These are phyloP conservation scores for Rhodeus uyekii DNA, from an alignment of 2,797 vertebrate species.

Conservation along the genomic window DNA sequence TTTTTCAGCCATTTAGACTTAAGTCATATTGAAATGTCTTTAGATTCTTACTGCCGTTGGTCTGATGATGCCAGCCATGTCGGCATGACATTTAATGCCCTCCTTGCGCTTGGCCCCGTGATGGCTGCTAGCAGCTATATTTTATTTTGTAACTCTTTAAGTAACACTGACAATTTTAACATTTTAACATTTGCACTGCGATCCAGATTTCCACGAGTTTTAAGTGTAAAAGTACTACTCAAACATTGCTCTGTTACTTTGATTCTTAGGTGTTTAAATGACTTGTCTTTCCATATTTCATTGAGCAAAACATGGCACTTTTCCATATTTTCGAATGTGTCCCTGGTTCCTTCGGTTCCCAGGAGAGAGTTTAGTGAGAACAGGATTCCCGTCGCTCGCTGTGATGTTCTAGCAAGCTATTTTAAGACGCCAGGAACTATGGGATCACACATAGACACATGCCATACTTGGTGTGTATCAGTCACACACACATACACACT, in stretches of 20 bases:
- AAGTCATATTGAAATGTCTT: too few relatives aligned
- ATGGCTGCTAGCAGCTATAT: too few relatives aligned
- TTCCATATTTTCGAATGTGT: neutral
- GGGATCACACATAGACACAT: conserved; percentile 17
- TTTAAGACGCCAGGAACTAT: neutral
- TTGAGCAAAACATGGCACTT: neutral
- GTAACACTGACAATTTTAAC: too few relatives aligned
- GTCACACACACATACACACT: conserved; percentile 14
- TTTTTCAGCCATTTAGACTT: too few relatives aligned
- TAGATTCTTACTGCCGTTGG: too few relatives aligned
- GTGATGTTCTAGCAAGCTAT: conserved; percentile 16
- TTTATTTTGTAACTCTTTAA: too few relatives aligned
- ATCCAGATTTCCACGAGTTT: neutral
- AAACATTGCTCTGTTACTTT: neutral
- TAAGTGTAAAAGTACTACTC: neutral
- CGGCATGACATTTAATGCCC: too few relatives aligned
- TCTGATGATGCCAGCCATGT: too few relatives aligned
- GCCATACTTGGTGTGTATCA: conserved; percentile 31
- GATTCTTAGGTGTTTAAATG: neutral
- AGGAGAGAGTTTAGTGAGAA: conserved; percentile 6
- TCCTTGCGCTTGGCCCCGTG: too few relatives aligned
- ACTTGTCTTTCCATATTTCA: neutral
- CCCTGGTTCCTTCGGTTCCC: neutral
- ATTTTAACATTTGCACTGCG: too few relatives aligned
- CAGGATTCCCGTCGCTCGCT: conserved; percentile 1